Base-by-base conservation (phyloP, 2,797 vertebrate species). In the Gallinago stenura region DNA sequence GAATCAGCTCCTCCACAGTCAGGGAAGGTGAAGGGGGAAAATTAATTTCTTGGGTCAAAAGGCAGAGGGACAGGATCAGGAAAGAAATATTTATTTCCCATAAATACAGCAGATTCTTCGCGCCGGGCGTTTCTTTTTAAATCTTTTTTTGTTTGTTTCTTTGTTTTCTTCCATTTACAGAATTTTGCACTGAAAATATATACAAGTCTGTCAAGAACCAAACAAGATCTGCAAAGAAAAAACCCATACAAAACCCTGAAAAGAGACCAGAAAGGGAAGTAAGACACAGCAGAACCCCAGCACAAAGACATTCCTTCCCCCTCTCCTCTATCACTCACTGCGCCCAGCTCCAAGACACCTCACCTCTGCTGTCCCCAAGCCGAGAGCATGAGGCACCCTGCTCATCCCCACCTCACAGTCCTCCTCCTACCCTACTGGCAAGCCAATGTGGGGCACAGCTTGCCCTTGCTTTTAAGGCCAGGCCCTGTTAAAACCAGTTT, bases 11-110 rank as follows among this genome's bases (percentile, higher is more conserved):
- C 68, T 33, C 5, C 0, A 4, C 3, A 15, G 18, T 28, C 20
- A 12, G 2, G 12, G 24, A n/a, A 48, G 30, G 12, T 3, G 3
- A 83, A 16, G 28, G 7, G 12, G 16, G 18, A 4, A 83, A 88
- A 60, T 4, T 3, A 25, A 39, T 30, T 68, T 21, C 53, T 70
- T 35, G 10, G 4, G 26, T 58, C 18, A 54, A 69, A 87, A 45
- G 13, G 43, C 33, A 89, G 14, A 79, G n/a, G 41, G 88, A 20
- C 26, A n/a, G 20, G 25, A 46, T 93, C 51, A 92, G 95, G 96
- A 96, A 97, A 97, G 94, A 97, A 93, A 28, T 93, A 75, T 97
- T 98, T 97, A 98, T 97, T 98, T 97, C 97, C 95, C 95, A 97
- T 97, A 97, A 98, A 97, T 98, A 98, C 96, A 97, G 94, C 97